Percentiles rank a stretch among this genome's conserved stretches.
Evolutionary conservation across 2,888 invertebrate species (phyloP).

Genomic region (Gortyna flavago): DNA sequence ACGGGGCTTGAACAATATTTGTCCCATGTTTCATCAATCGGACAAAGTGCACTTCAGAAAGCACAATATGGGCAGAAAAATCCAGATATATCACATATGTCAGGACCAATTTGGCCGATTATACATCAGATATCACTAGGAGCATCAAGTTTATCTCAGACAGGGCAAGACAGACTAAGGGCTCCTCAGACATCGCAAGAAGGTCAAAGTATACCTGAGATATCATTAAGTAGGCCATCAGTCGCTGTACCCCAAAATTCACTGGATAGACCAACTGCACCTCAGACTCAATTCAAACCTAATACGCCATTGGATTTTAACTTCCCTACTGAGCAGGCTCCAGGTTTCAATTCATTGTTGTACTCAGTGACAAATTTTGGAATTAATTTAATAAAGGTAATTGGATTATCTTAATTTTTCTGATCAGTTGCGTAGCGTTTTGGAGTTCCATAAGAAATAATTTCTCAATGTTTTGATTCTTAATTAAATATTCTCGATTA

Average conservation of each 20-base stretch:
- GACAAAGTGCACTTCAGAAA: not conserved
- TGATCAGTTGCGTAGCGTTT: not conserved
- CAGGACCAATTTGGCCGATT: not conserved
- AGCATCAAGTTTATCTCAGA: not conserved
- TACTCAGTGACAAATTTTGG: conserved; percentile 77
- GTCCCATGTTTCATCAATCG: conserved; percentile 1
- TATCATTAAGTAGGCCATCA: not conserved
- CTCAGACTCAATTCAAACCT: conserved; percentile 6
- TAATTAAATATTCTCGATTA: not conserved
- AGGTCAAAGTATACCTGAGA: not conserved
- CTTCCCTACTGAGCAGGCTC: conserved; percentile 1
- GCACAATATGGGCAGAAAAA: not conserved
- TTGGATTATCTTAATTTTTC: not conserved
- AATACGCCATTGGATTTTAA: conserved; percentile 3
- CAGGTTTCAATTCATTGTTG: conserved; percentile 47
- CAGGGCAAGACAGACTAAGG: not conserved
- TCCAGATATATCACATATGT: conserved; percentile 9
- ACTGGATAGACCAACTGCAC: not conserved
- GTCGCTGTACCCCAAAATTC: conserved; percentile 9
- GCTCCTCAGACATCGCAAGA: not conserved
- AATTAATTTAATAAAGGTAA: conserved; percentile 79
- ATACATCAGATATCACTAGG: conserved; percentile 8
- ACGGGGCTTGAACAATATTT: not conserved
- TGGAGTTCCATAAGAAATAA: not conserved
- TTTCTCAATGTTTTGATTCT: too few species aligned